These are phyloP conservation scores for Galbula dea DNA, from an alignment of 2,113 vertebrate species.

Conservation along the genomic window DNA sequence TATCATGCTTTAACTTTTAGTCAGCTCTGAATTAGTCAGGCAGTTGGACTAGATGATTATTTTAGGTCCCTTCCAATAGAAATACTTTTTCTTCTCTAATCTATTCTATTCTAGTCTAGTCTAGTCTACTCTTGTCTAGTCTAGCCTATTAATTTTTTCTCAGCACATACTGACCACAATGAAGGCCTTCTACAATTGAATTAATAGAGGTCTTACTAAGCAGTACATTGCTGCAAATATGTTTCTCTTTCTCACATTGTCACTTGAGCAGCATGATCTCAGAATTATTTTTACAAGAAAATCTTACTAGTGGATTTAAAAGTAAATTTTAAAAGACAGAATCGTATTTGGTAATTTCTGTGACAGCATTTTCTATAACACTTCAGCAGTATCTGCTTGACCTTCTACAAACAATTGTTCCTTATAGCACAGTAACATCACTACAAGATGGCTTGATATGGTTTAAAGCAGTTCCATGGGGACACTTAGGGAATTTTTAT, in stretches of 20 bases:
- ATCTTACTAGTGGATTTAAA: background rate
- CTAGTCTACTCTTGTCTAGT: background rate
- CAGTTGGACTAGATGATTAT: background rate
- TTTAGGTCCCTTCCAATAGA: background rate
- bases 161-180: rapidly evolving
- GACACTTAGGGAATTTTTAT: background rate
- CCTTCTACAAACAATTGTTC: background rate
- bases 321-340: background rate
- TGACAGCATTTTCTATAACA: background rate
- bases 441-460: background rate
- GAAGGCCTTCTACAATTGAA: background rate
- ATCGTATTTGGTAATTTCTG: background rate
- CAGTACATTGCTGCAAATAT: background rate
- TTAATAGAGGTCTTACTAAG: background rate
- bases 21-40: background rate
- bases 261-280: background rate
- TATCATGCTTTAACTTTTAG: background rate
- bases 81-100: background rate
- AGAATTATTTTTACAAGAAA: background rate
- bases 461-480: background rate
- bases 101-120: too few relatives aligned
- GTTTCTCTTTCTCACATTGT: background rate
- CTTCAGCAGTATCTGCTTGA: background rate
- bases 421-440: background rate
- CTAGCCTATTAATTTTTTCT: background rate